phyloP scores from a whole-genome alignment of 2,113 vertebrate species.

The Rana temporaria region DNA sequence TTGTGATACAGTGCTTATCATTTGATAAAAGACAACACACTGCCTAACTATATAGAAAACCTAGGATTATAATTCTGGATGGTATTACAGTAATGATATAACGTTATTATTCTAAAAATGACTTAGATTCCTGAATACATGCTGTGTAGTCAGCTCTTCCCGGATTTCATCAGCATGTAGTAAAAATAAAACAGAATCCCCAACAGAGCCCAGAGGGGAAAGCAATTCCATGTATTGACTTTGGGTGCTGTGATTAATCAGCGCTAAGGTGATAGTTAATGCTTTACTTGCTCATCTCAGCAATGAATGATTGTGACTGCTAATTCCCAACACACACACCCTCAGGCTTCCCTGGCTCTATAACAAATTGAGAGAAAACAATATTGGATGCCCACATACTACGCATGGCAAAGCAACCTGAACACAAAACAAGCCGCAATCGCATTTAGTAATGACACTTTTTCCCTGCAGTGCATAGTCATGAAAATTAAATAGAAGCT shows the following conservation, averaged over 20 bases:
- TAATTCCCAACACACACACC: conserved; percentile 33
- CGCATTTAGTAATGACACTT: background rate
- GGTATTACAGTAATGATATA: background rate
- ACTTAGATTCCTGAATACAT: conserved; percentile 7
- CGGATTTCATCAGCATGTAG: background rate
- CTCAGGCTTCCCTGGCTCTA: conserved; percentile 14
- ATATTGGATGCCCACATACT: background rate
- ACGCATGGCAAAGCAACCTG: conserved; percentile 19
- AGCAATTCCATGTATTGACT: conserved; percentile 48
- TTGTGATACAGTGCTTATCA: too few relatives aligned
- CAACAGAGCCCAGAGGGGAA: conserved; percentile 19
- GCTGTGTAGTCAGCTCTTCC: conserved; percentile 21
- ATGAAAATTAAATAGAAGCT: too few relatives aligned
- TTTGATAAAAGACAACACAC: too few relatives aligned
- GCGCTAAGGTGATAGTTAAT: conserved; percentile 32
- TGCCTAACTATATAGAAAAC: too few relatives aligned
- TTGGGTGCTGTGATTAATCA: conserved; percentile 49
- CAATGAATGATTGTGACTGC: conserved; percentile 36
- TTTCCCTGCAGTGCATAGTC: background rate
- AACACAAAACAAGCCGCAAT: background rate
- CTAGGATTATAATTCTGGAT: conserved; percentile 5
- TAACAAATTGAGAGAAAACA: conserved; percentile 19
- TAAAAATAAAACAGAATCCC: conserved; percentile 1
- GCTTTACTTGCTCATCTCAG: conserved; percentile 40
- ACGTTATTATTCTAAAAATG: conserved; percentile 1